Conservation (phyloP, 2,113 vertebrate species). For the Nasalis larvatus region DNA sequence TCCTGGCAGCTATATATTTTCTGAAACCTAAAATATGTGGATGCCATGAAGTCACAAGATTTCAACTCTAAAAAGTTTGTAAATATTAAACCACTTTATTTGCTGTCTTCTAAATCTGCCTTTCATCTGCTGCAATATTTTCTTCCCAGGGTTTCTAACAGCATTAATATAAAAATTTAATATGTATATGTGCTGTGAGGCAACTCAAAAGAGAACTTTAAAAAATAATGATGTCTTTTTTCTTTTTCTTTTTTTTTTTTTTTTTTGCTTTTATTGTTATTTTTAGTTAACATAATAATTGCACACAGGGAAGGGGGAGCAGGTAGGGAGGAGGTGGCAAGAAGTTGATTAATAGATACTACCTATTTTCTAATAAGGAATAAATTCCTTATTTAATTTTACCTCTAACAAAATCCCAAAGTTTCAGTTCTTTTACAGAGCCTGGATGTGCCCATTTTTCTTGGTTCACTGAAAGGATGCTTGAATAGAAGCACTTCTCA, state of each 20-base stretch:
- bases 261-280: background rate
- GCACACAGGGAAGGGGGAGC: background rate
- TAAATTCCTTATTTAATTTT: background rate
- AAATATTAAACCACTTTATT: background rate
- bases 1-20: background rate
- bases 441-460: background rate
- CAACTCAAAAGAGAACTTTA: background rate
- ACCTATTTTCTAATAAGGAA: conserved; percentile 1
- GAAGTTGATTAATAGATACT: background rate
- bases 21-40: background rate
- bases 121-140: background rate
- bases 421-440: conserved; percentile 14
- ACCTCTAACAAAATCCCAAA: conserved; percentile 5
- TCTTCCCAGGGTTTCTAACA: background rate
- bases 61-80: background rate
- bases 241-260: background rate
- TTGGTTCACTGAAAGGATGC: conserved; percentile 35
- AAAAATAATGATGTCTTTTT: background rate
- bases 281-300: background rate
- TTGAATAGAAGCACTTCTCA: conserved; percentile 48
- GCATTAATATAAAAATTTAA: background rate
- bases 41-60: background rate
- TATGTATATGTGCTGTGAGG: background rate
- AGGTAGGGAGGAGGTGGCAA: too few species aligned
- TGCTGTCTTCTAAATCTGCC: background rate